Percentiles rank a stretch among this genome's conserved stretches.
Conservation (phyloP, 1,140 invertebrate species). For the Saccostrea echinata region DNA sequence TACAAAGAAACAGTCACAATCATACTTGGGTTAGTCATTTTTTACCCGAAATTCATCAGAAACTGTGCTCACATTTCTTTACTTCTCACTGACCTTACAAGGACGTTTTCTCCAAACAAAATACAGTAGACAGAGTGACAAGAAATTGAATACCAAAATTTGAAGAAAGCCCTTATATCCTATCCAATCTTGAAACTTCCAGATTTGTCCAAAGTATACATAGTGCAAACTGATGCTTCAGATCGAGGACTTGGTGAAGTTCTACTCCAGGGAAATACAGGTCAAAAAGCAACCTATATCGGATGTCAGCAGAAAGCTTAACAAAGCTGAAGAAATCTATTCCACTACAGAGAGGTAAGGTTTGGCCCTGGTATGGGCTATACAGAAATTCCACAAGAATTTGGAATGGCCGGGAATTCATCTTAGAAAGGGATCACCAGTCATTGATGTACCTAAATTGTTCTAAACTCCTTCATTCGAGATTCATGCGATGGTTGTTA, state of each 20-base stretch:
- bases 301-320: constrained; percentile 2
- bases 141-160: not conserved
- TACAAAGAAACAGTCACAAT: constrained; percentile 68
- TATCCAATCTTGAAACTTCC: constrained; percentile 17
- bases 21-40: constrained; percentile 54
- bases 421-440: constrained; percentile 30
- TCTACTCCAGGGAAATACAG: not conserved
- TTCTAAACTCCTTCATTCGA: not conserved
- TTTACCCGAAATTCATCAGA: constrained; percentile 69
- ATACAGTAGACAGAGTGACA: constrained; percentile 5
- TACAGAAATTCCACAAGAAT: not conserved
- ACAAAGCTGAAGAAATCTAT: not conserved
- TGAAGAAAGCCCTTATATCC: constrained; percentile 5
- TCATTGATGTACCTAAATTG: constrained; percentile 1
- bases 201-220: not conserved
- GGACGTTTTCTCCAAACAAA: not conserved
- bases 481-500: constrained; percentile 23
- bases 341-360: not conserved
- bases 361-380: not conserved
- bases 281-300: not conserved
- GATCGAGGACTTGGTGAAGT: not conserved
- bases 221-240: constrained; percentile 28
- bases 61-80: too few relatives aligned
- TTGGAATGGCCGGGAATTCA: constrained; percentile 15
- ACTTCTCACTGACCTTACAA: constrained; percentile 2